Percentiles rank a stretch among this genome's conserved stretches.
phyloP scores from a whole-genome alignment of 2,797 vertebrate species.

The Pogonophryne albipinna region DNA sequence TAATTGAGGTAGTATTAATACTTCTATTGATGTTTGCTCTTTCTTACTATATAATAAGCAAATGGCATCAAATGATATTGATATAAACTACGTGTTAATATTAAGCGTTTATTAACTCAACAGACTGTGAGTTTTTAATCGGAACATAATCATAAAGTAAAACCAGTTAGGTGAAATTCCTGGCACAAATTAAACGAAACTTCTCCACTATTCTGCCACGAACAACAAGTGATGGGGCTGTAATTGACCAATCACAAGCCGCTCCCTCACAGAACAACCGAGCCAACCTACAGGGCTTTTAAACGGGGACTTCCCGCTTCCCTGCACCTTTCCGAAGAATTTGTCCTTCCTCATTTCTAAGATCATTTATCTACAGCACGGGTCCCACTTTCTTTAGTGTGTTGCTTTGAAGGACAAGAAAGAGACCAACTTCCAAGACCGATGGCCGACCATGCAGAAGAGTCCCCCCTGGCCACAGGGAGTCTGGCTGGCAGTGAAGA shows the following conservation, averaged over 20 bases:
- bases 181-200: fast-evolving
- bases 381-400: background rate
- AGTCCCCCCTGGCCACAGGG: slow-evolving; percentile 42
- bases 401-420: background rate
- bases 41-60: background rate
- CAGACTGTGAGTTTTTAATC: background rate
- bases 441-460: slow-evolving; percentile 54
- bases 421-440: slow-evolving; percentile 4
- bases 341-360: slow-evolving; percentile 45
- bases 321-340: slow-evolving; percentile 37
- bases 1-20: background rate
- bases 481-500: slow-evolving; percentile 54
- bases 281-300: slow-evolving; percentile 21
- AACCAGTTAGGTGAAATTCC: background rate
- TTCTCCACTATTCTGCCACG: slow-evolving; percentile 61
- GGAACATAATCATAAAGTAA: background rate
- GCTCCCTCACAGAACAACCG: background rate
- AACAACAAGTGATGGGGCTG: slow-evolving; percentile 73
- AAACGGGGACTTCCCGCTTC: slow-evolving; percentile 36
- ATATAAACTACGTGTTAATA: background rate
- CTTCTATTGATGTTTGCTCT: background rate
- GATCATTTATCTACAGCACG: background rate
- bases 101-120: background rate
- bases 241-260: slow-evolving; percentile 67
- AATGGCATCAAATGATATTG: too few relatives aligned